Evolutionary conservation across 2,888 invertebrate genomes (phyloP), one percentile per base, ranked within the genome.

Genomic region (Oegoconia quadripuncta): DNA sequence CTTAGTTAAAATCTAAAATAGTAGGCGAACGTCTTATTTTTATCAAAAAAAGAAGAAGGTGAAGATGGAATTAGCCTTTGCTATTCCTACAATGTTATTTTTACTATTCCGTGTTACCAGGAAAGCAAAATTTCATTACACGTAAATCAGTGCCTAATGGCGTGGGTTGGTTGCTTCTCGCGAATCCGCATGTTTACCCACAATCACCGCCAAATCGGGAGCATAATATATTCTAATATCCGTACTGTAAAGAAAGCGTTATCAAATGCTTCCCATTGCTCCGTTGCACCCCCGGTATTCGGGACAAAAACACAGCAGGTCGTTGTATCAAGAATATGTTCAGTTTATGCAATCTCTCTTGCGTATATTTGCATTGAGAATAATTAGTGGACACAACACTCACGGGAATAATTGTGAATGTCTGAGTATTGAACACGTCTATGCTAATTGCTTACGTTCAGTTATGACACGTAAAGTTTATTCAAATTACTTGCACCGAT

Each of bases 291-390:
- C 13, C 12, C 15, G 41, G 41, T 37, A 41, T 41, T 37, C 16
- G 11, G 15, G 11, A 33, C 26, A 41, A 37, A 41, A 41, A 41
- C 30, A 20, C 13, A n/a, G 11, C 18, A 13, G 18, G 28, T 29
- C 37, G 27, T 34, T 38, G 37, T 29, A 41, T 37, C 37, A 41
- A 30, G 37, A 11, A 37, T 29, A 20, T 13, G 9, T 9, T n/a
- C 4, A 31, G 27, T 42, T 42, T 42, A 42, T 42, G 42, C 38
- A 42, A 42, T 42, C 35, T 42, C 42, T 42, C 37, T 29, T 16
- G 18, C 20, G 3, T 7, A 14, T 7, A 38, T 42, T 42, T 42
- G 42, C 42, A 42, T 42, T n/a, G 34, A 12, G 25, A 37, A 25
- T 37, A 25, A 37, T 37, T 25, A 37, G 20, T 31, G n/a, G n/a